Percentiles rank a stretch among this genome's conserved stretches.
Evolutionary conservation across 2,113 vertebrate genomes (phyloP).

Genomic region (Cochlearius cochlearius): DNA sequence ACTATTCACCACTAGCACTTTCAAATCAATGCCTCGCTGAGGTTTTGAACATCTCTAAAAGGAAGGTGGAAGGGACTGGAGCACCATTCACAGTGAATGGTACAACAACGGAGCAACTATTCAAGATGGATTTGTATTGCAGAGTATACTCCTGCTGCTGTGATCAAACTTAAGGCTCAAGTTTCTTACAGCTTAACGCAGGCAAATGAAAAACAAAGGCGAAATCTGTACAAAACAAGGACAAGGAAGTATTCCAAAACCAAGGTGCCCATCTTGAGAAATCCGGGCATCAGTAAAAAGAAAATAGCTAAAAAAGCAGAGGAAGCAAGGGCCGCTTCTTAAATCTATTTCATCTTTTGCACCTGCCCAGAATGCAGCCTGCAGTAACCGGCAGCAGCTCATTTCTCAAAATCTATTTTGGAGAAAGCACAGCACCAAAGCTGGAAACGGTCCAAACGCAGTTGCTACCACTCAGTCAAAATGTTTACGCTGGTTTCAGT

Average conservation of each 20-base stretch:
- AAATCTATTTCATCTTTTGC: not conserved
- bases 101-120: not conserved
- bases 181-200: not conserved
- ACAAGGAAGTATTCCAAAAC: not conserved
- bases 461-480: not conserved
- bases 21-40: not conserved
- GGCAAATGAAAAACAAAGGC: not conserved
- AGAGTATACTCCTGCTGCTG: not conserved
- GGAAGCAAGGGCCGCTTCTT: not conserved
- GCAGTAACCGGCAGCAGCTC: not conserved
- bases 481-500: accelerated
- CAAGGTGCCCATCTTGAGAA: not conserved
- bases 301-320: not conserved
- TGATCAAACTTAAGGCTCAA: not conserved
- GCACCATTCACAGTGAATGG: not conserved
- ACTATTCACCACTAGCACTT: not conserved
- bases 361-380: not conserved
- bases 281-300: not conserved
- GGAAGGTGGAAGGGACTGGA: not conserved
- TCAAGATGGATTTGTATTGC: not conserved
- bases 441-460: not conserved
- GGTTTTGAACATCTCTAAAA: not conserved
- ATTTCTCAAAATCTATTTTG: not conserved
- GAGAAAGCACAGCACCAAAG: not conserved
- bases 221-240: not conserved